phyloP scores from a whole-genome alignment of 2,113 vertebrate species.

The Uropsilus gracilis region DNA sequence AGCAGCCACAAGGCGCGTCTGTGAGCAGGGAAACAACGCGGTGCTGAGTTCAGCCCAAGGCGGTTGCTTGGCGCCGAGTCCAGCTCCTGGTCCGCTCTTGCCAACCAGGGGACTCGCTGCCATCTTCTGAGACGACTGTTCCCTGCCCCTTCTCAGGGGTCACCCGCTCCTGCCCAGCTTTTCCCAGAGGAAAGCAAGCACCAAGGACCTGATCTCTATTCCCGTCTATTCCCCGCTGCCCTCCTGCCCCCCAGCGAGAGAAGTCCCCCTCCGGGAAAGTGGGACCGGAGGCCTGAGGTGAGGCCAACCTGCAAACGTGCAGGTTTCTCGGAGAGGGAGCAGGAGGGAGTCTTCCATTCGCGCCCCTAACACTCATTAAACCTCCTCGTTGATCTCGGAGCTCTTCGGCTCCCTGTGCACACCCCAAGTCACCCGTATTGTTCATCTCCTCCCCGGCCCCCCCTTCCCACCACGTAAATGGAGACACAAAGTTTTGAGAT shows the following conservation, averaged over 20 bases:
- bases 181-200: not conserved
- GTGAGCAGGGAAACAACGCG: not conserved
- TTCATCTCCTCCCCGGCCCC: not conserved
- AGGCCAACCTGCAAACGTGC: not conserved
- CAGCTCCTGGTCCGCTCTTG: not conserved
- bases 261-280: too few species aligned
- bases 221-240: not conserved
- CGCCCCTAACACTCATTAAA: not conserved
- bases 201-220: constrained; percentile 15
- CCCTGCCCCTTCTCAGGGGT: not conserved
- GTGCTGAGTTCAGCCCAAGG: constrained; percentile 38
- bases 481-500: not conserved
- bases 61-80: not conserved
- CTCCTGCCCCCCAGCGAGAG: not conserved
- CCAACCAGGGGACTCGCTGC: not conserved
- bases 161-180: not conserved
- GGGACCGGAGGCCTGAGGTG: not conserved
- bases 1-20: not conserved
- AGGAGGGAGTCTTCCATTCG: not conserved
- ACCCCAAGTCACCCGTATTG: not conserved
- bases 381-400: not conserved
- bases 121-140: not conserved
- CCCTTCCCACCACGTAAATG: not conserved
- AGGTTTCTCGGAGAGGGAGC: not conserved
- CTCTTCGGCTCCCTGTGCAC: not conserved